Evolutionary conservation across 2,113 vertebrate species (phyloP).

Genomic region (Hiodon tergisus): DNA sequence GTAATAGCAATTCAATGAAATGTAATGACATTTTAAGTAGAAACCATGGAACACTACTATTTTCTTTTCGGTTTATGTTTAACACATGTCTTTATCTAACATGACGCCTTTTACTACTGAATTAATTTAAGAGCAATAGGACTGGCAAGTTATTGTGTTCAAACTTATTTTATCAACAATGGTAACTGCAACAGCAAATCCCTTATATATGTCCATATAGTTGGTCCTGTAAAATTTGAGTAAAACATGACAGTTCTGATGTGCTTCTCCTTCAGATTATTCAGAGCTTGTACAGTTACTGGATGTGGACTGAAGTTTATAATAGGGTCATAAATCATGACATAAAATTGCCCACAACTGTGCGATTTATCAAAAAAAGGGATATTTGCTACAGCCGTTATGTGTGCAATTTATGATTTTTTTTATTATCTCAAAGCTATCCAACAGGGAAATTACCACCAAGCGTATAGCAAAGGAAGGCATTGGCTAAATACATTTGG

Average conservation of each 20-base stretch:
- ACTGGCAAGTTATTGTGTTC: neutral
- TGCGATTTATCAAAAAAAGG: conserved; percentile 26
- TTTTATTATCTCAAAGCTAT: conserved; percentile 19
- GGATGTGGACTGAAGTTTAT: conserved; percentile 29
- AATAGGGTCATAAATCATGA: conserved; percentile 29
- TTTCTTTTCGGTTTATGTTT: neutral
- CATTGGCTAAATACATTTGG: conserved; percentile 14
- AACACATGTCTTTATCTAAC: neutral
- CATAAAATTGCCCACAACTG: conserved; percentile 22
- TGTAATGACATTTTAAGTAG: neutral
- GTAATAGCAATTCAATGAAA: no score
- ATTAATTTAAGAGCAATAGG: no score
- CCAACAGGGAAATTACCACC: conserved; percentile 21
- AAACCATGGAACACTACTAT: neutral
- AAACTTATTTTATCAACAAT: no score
- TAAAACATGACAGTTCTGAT: conserved; percentile 20
- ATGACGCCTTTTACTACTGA: no score
- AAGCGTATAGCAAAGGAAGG: neutral
- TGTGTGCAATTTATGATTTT: conserved; percentile 24
- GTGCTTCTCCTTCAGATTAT: conserved; percentile 22
- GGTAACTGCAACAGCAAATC: conserved; percentile 9
- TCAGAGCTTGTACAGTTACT: conserved; percentile 32
- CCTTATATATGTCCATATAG: neutral
- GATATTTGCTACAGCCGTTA: conserved; percentile 16
- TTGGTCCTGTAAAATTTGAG: conserved; percentile 13